phyloP scores from a whole-genome alignment of 2,113 vertebrate species.

The Percina caprodes region DNA sequence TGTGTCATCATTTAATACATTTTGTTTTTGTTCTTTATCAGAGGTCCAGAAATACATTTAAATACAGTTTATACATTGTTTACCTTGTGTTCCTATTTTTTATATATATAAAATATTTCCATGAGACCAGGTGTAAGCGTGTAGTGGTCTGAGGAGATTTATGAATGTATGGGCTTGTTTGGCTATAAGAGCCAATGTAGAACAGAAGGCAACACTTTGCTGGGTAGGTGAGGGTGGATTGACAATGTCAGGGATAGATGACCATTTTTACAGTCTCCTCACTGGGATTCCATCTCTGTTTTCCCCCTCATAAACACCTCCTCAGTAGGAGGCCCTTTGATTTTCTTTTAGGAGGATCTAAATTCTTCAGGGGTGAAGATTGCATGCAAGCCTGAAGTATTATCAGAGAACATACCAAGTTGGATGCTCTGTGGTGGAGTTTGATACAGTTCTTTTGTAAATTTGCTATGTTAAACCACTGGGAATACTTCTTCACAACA shows the following conservation, averaged over 20 bases:
- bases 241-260: conserved; percentile 44
- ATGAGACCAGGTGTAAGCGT: background rate
- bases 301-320: conserved; percentile 55
- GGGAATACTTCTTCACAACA: background rate
- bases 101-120: background rate
- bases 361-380: conserved; percentile 18
- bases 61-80: background rate
- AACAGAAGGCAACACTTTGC: conserved; percentile 65
- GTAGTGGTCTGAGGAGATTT: conserved; percentile 20
- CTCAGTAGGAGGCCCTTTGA: conserved; percentile 49
- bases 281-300: conserved; percentile 31
- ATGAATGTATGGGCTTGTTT: conserved; percentile 66
- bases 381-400: conserved; percentile 8
- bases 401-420: conserved; percentile 11
- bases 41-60: background rate
- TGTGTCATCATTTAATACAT: background rate
- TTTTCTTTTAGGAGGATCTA: conserved; percentile 49
- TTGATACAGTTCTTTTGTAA: background rate
- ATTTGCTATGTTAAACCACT: background rate
- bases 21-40: no score
- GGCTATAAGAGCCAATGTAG: conserved; percentile 41
- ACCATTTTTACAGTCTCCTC: conserved; percentile 20
- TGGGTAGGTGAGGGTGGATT: conserved; percentile 27
- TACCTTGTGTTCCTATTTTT: background rate
- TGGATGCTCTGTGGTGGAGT: background rate